phyloP scores from a whole-genome alignment of 2,113 vertebrate species.

The Cavia aperea region DNA sequence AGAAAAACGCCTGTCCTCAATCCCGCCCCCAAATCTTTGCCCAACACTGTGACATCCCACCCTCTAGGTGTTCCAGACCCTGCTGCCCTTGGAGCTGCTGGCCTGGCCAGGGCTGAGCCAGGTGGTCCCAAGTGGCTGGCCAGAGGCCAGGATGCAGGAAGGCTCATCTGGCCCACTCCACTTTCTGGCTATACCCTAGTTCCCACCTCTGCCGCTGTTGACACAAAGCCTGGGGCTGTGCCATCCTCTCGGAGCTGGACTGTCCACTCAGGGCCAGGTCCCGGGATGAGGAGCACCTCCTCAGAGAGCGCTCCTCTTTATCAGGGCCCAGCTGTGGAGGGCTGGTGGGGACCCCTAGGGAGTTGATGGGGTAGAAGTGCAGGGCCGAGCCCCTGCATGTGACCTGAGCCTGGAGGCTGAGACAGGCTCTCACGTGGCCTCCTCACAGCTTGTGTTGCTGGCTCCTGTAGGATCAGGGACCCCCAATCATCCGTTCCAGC shows the following conservation, averaged over 20 bases:
- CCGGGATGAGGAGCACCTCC: rapidly evolving
- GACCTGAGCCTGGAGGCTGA: too few species aligned
- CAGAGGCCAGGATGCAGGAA: rapidly evolving
- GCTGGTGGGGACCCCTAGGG: too few species aligned
- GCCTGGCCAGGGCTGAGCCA: rapidly evolving
- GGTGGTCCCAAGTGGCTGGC: rapidly evolving
- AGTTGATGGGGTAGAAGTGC: too few species aligned
- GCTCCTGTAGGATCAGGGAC: too few species aligned
- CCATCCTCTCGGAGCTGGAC: rapidly evolving
- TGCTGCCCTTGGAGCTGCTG: rapidly evolving
- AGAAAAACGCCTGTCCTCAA: rapidly evolving
- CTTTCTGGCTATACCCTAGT: neutral
- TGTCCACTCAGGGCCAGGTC: neutral
- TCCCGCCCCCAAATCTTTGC: rapidly evolving
- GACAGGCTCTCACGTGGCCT: too few species aligned
- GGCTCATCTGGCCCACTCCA: rapidly evolving
- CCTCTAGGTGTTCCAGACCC: rapidly evolving
- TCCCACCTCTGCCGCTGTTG: rapidly evolving
- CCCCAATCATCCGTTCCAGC: neutral
- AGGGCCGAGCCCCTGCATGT: too few species aligned
- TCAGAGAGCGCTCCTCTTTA: neutral
- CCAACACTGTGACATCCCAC: rapidly evolving
- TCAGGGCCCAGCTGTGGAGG: neutral
- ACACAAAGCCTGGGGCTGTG: neutral
- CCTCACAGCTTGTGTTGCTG: neutral